Conservation (phyloP, 2,888 invertebrate species). For the Lithophane semibrunnea region DNA sequence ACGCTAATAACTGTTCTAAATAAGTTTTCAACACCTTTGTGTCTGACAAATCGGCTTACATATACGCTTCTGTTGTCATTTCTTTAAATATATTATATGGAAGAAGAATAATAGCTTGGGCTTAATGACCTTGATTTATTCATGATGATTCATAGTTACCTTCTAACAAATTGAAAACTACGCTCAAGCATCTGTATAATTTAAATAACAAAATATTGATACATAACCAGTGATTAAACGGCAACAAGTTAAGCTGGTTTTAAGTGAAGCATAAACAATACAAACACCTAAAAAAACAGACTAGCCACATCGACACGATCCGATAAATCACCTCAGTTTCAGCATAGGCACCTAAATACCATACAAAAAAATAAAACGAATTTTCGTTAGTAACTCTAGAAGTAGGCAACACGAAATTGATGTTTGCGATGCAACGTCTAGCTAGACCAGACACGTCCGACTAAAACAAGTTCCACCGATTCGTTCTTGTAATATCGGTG, state of each 20-base stretch:
- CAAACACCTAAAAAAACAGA: constrained; percentile 19
- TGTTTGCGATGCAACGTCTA: constrained; percentile 83
- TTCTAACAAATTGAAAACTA: constrained; percentile 19
- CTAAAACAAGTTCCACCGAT: constrained; percentile 86
- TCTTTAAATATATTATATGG: not conserved
- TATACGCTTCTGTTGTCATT: constrained; percentile 30
- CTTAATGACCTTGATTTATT: constrained; percentile 37
- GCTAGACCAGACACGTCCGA: constrained; percentile 83
- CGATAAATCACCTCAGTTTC: constrained; percentile 48
- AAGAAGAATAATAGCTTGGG: constrained; percentile 7
- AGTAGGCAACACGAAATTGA: constrained; percentile 81
- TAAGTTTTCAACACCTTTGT: constrained; percentile 42
- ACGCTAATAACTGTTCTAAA: constrained; percentile 48
- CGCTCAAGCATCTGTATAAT: constrained; percentile 25
- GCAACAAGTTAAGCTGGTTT: constrained; percentile 8
- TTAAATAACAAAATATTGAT: constrained; percentile 39
- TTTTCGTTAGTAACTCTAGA: constrained; percentile 67
- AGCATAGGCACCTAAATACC: constrained; percentile 31
- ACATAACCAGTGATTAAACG: constrained; percentile 45
- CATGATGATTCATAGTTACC: constrained; percentile 31
- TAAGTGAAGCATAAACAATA: constrained; percentile 32
- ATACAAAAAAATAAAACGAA: constrained; percentile 53
- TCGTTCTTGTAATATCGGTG: constrained; percentile 89
- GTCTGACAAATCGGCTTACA: constrained; percentile 58
- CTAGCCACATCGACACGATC: constrained; percentile 26